Conservation (phyloP, 1,140 invertebrate species). For the Platyscapa corneri region DNA sequence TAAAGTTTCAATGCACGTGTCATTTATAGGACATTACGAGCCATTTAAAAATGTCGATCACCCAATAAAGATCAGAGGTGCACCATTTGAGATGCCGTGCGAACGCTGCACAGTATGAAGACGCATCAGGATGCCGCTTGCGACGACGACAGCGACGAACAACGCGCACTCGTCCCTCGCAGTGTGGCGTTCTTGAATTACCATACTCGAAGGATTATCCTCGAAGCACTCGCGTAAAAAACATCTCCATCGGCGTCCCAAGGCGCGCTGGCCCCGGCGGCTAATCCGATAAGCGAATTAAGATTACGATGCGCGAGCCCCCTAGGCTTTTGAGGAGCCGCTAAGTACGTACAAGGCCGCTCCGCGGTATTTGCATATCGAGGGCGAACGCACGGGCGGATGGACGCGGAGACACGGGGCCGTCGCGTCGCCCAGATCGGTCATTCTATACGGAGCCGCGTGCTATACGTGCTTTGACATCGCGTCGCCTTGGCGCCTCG, state of each 20-base stretch:
- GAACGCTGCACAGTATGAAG: neutral
- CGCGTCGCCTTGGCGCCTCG: neutral
- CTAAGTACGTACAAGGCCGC: conserved; percentile 55
- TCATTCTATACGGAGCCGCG: neutral
- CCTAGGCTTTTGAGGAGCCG: conserved; percentile 62
- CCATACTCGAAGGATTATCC: conserved; percentile 66
- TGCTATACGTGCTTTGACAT: neutral
- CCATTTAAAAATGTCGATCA: neutral
- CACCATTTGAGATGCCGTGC: neutral
- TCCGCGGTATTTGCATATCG: conserved; percentile 60
- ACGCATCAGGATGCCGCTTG: neutral
- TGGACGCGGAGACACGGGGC: conserved; percentile 52
- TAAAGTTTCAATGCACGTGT: neutral
- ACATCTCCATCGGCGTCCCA: conserved; percentile 63
- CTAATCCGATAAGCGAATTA: conserved; percentile 70
- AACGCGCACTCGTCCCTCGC: neutral
- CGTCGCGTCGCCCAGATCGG: neutral
- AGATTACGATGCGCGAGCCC: conserved; percentile 58
- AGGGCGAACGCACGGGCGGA: neutral
- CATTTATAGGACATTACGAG: neutral
- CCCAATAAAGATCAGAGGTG: neutral
- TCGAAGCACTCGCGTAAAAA: conserved; percentile 53
- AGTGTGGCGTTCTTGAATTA: conserved; percentile 60
- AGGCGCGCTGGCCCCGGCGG: conserved; percentile 34
- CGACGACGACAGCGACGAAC: neutral